Conservation (phyloP, 1,140 invertebrate genomes). For the Caenorhabditis tropicalis region DNA sequence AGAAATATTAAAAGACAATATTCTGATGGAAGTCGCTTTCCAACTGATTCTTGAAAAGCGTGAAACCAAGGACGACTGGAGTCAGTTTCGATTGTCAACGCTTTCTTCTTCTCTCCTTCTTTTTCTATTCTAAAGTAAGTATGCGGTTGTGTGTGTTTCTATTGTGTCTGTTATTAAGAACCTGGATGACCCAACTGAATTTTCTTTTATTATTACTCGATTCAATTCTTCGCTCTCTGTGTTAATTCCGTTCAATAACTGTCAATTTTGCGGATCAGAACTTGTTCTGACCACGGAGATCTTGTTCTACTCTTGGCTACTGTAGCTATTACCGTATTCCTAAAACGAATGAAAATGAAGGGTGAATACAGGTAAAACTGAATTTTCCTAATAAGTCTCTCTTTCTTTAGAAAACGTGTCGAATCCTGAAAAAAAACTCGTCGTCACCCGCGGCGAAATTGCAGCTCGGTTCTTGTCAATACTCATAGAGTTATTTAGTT, state of each 20-base stretch:
- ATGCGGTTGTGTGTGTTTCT: constrained; percentile 43
- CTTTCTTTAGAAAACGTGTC: too few relatives aligned
- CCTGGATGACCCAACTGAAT: background rate
- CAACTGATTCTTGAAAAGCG: constrained; percentile 30
- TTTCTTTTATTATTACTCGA: background rate
- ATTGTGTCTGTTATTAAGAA: constrained; percentile 39
- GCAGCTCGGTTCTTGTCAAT: too few relatives aligned
- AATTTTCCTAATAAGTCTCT: too few relatives aligned
- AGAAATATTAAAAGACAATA: too few relatives aligned
- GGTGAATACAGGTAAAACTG: too few relatives aligned
- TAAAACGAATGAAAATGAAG: too few relatives aligned
- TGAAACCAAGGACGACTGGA: constrained; percentile 27
- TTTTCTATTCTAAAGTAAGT: constrained; percentile 20
- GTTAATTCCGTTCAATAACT: background rate
- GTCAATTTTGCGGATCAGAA: background rate
- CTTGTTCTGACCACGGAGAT: too few relatives aligned
- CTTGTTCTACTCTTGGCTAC: too few relatives aligned
- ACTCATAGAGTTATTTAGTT: background rate
- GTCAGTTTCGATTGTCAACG: background rate
- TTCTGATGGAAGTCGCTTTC: background rate
- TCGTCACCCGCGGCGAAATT: too few relatives aligned
- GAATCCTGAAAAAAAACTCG: too few relatives aligned
- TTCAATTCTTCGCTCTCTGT: background rate
- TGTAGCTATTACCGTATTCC: too few relatives aligned
- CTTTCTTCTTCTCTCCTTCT: background rate